Evolutionary conservation across 2,113 vertebrate species (phyloP).

Genomic region (Pavo muticus): DNA sequence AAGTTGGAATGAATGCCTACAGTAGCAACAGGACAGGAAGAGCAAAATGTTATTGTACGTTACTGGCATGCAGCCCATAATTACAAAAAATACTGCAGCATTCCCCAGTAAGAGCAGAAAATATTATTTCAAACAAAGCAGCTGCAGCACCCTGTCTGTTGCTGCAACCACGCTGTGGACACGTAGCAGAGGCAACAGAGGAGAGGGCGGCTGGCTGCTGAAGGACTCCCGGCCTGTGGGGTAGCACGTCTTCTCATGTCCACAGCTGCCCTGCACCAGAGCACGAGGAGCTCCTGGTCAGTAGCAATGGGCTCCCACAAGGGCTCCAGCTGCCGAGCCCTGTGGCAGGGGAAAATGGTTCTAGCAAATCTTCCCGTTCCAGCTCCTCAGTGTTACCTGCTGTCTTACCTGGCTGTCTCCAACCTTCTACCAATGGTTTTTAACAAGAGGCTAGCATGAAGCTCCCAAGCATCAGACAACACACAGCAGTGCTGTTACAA

Average conservation of each 20-base stretch:
- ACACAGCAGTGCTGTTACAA: fast-evolving
- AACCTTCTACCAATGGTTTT: background rate
- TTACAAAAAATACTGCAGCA: constrained; percentile 62
- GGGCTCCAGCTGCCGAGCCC: background rate
- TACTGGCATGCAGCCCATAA: constrained; percentile 34
- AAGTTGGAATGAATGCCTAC: constrained; percentile 54
- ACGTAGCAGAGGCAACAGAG: background rate
- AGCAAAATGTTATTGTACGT: constrained; percentile 67
- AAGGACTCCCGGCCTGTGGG: background rate
- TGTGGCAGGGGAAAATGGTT: background rate
- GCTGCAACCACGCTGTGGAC: fast-evolving
- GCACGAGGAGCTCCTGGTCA: background rate
- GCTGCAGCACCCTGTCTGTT: constrained; percentile 11
- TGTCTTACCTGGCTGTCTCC: fast-evolving
- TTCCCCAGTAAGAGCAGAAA: constrained; percentile 34
- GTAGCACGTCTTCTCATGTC: fast-evolving
- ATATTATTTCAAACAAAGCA: constrained; percentile 58
- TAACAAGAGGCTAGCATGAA: background rate
- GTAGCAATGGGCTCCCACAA: background rate
- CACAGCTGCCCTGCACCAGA: fast-evolving
- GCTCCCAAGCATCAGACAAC: background rate
- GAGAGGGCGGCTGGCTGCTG: background rate
- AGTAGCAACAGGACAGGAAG: constrained; percentile 67
- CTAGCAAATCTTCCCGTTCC: background rate
- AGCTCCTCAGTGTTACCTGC: background rate